A percentile compares a stretch with the other conserved stretches of the same genome.
Evolutionary conservation across 2,888 invertebrate genomes (phyloP).

Genomic region (Dicycla oo): DNA sequence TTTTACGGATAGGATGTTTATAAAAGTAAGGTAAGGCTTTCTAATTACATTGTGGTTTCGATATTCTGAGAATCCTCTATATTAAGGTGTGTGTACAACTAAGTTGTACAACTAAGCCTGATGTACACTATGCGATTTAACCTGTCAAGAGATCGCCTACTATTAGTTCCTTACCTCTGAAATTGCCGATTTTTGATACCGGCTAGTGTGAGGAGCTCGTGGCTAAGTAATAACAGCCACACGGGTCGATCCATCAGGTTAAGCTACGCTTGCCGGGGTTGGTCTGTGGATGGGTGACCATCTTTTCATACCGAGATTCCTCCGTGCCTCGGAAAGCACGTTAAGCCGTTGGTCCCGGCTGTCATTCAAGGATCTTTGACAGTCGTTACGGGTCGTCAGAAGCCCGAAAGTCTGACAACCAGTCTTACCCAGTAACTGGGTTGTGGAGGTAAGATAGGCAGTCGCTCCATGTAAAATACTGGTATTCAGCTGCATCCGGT

Average conservation of each 20-base stretch:
- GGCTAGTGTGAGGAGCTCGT: too few relatives aligned
- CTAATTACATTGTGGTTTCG: constrained; percentile 32
- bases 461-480: too few relatives aligned
- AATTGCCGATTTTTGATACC: too few relatives aligned
- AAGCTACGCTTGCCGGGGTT: neutral
- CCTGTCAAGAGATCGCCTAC: too few relatives aligned
- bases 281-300: too few relatives aligned
- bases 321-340: neutral
- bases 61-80: constrained; percentile 5
- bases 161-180: too few relatives aligned
- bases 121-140: too few relatives aligned
- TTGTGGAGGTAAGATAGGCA: too few relatives aligned
- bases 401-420: too few relatives aligned
- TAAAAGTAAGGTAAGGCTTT: constrained; percentile 22
- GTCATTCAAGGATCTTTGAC: neutral
- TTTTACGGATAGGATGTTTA: constrained; percentile 18
- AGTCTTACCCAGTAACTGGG: neutral
- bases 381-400: neutral
- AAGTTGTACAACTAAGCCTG: neutral
- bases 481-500: too few relatives aligned
- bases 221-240: neutral
- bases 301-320: too few relatives aligned
- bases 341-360: neutral
- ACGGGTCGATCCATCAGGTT: neutral
- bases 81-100: too few relatives aligned